These are phyloP conservation scores for Sylvilagus floridanus DNA, from an alignment of 2,797 vertebrate species.

Conservation along the genomic window DNA sequence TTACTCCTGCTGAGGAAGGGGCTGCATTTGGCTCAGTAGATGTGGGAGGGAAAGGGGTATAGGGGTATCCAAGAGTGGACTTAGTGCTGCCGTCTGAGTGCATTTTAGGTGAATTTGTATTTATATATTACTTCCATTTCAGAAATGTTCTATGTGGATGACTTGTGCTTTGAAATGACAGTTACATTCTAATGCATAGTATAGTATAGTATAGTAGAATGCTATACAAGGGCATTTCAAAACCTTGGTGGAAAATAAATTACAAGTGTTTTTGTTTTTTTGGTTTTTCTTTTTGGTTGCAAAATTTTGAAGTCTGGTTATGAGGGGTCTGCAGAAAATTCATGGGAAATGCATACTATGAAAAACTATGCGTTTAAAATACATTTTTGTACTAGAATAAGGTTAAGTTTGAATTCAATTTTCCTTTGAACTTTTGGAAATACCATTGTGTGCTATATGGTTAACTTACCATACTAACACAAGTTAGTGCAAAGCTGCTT, in stretches of 20 bases:
- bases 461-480: neutral
- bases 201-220: neutral
- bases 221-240: no score
- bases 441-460: neutral
- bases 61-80: neutral
- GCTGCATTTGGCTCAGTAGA: neutral
- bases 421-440: no score
- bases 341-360: no score
- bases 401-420: no score
- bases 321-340: no score
- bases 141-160: neutral
- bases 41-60: neutral
- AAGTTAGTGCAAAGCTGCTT: neutral
- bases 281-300: no score
- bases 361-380: no score
- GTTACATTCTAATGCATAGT: neutral
- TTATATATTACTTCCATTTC: neutral
- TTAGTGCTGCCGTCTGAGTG: neutral
- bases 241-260: no score
- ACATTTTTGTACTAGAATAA: no score
- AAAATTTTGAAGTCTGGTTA: no score
- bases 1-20: neutral
- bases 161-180: neutral
- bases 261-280: no score
- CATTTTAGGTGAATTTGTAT: conserved; percentile 24